Evolutionary conservation across 2,113 vertebrate genomes (phyloP).

Genomic region (Erpornis zantholeuca): DNA sequence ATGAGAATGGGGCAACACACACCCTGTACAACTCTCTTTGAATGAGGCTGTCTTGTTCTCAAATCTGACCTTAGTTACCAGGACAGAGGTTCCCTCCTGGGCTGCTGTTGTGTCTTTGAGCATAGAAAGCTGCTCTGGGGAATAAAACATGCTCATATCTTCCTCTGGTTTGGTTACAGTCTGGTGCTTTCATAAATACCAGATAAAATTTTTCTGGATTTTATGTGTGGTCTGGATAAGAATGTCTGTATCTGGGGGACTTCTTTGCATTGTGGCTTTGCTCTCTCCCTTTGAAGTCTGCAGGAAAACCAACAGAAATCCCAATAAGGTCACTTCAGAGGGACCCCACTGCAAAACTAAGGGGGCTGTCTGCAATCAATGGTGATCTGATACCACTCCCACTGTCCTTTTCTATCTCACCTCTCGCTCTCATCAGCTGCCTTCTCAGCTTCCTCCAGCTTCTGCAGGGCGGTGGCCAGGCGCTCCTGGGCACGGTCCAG

Average conservation of each 20-base stretch:
- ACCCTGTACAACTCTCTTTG: not conserved
- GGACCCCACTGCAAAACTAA: not conserved
- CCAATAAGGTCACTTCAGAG: not conserved
- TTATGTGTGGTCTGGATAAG: not conserved
- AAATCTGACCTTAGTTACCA: not conserved
- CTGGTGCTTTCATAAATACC: not conserved
- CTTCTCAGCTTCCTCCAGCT: conserved; percentile 97
- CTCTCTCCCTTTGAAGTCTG: not conserved
- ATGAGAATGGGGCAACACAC: not conserved
- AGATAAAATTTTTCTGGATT: not conserved
- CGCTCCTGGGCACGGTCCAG: conserved; percentile 95
- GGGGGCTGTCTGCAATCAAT: not conserved
- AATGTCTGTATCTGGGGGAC: not conserved
- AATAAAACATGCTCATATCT: not conserved
- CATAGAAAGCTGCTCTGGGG: not conserved
- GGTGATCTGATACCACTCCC: accelerated
- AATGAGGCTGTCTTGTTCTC: not conserved
- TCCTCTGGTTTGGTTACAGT: not conserved
- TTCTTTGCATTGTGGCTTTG: not conserved
- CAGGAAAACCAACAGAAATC: not conserved
- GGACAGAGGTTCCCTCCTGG: not conserved
- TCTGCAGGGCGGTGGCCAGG: conserved; percentile 93
- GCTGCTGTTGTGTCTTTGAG: not conserved
- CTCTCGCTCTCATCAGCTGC: conserved; percentile 97
- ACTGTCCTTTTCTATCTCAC: conserved; percentile 49